Base-by-base conservation (phyloP, 2,888 invertebrate genomes). In the Ctenicera cuprea region DNA sequence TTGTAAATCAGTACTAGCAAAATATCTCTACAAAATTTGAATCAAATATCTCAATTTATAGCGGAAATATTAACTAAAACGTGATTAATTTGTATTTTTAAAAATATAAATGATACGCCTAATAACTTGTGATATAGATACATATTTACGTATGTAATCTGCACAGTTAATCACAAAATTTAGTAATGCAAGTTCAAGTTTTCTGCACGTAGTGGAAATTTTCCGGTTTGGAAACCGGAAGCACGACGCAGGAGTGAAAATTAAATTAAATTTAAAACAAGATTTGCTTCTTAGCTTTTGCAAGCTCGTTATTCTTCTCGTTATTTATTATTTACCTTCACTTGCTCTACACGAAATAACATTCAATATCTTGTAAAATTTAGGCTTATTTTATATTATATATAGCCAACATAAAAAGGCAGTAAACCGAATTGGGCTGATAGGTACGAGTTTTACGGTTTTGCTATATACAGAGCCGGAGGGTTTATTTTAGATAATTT, bases 341-440 rank as follows among this genome's bases (percentile, higher is more conserved):
- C 26, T 63, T 65, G 57, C 64, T 61, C 43, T 59, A 61, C 69
- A 38, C 38, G 68, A 61, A 69, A 52, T 52, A 69, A 73, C 57
- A 69, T 73, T 73, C 64, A 65, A 69, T 74, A 74, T 64, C 74
- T 74, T 74, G 68, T 68, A 75, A 75, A 71, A 75, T 75, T 75
- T 75, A 71, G 64, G 67, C 66, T 54, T 77, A 72, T 75, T 77
- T 76, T 73, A 73, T 75, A 77, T 76, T 76, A 74, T 76, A 70
- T 75, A 75, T 73, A 64, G 73, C 66, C 43, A 66, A 64, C 73
- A 73, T 77, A 77, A 77, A 77, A 77, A 77, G 69, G 71, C 75
- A 62, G 73, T 77, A 77, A 77, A 77, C 77, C 75, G 75, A 77
- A 77, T 77, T 75, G 77, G 75, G 73, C 74, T 75, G 77, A 77